Base-by-base conservation (phyloP, 1,140 invertebrate genomes). In the Hetaerina americana region DNA sequence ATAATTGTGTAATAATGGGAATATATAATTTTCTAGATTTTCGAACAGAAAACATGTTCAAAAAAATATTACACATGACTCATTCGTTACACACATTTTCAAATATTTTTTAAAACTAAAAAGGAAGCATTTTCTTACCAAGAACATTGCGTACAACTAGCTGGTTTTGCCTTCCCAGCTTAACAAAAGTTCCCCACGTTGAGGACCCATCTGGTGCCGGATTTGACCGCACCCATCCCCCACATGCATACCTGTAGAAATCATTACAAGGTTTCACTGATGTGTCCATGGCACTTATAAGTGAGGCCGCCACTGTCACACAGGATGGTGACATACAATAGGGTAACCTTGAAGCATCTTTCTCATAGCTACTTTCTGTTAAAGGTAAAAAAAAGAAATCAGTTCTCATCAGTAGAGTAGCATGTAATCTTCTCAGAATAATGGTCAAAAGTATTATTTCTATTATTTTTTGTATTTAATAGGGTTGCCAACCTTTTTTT, bases 151-250 rank as follows among this genome's bases (percentile, higher is more conserved):
- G 93, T 73, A 98, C 89, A n/a, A 95, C 88, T 26, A 96, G 80
- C 78, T 97, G 93, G 81, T 97, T 97, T 77, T 95, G 88, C 77
- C 96, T 90, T 79, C 95, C 93, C 66, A 98, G 84, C 80, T 96
- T 95, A 66, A 90, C 90, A 80, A 97, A 97, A n/a, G 94, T 96
- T 24, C 93, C 93, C 95, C 95, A 97, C 69, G 88, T 90, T n/a
- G 91, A 91, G 78, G 94, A 92, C n/a, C 89, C 92, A 79, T 92
- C 91, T 0, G 96, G 96, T 73, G 97, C 92, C 0, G 94, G 93
- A 82, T 97, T 96, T 68, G 89, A 88, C 76, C 89, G 88, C 26
- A 96, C 89, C 95, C 95, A 98, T 0, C 92, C 91, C 18, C 95
- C 95, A 78, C 96, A 98, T 0, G 96, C 87, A 81, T 92, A 98